Conservation (phyloP, 2,888 invertebrate genomes). For the Apodemia mormo region DNA sequence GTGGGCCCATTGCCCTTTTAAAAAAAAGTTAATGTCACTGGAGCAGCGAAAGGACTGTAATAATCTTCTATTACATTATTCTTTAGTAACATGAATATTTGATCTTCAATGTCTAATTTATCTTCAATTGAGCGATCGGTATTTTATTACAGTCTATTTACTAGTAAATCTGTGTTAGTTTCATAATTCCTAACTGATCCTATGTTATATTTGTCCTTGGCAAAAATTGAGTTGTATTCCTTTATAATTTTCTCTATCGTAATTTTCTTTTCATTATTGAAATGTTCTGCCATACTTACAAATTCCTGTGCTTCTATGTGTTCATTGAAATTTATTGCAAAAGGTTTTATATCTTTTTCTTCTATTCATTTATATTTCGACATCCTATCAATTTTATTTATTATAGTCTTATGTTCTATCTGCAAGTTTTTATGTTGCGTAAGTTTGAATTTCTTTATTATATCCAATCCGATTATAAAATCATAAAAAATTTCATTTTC, state of each 20-base stretch:
- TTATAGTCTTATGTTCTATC: constrained; percentile 25
- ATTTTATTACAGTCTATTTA: constrained; percentile 30
- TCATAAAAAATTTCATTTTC: too few species aligned
- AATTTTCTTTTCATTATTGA: constrained; percentile 20
- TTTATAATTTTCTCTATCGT: constrained; percentile 19
- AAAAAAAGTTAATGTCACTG: constrained; percentile 30
- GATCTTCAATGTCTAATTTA: constrained; percentile 32
- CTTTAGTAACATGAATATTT: constrained; percentile 29
- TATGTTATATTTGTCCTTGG: constrained; percentile 30
- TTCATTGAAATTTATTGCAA: constrained; percentile 26
- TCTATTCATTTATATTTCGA: constrained; percentile 22
- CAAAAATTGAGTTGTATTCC: constrained; percentile 26
- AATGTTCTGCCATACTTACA: constrained; percentile 21
- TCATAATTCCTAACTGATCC: constrained; percentile 7
- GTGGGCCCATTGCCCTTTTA: too few species aligned
- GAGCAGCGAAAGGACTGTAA: constrained; percentile 41
- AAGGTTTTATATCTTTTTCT: constrained; percentile 18
- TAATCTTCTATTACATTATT: constrained; percentile 19
- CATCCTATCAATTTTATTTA: constrained; percentile 20
- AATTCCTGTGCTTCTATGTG: constrained; percentile 21
- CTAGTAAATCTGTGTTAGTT: constrained; percentile 26
- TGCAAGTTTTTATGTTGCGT: constrained; percentile 27
- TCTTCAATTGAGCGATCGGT: constrained; percentile 30
- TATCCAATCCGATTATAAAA: too few species aligned
- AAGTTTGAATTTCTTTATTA: constrained; percentile 21